Evolutionary conservation across 2,797 vertebrate species (phyloP).

Genomic region (Hoplostethus mediterraneus): DNA sequence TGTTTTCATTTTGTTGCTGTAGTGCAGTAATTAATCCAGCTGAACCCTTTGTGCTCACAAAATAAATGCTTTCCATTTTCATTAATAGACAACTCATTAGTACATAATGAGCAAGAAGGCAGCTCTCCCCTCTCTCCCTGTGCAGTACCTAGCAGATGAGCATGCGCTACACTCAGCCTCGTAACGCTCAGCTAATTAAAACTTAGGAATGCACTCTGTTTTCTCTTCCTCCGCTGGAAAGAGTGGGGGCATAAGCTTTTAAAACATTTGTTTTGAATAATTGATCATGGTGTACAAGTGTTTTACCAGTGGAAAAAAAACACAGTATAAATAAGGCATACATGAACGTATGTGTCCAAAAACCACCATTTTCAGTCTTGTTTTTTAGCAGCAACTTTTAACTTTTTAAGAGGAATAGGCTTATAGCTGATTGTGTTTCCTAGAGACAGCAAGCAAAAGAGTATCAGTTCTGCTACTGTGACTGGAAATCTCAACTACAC

Average conservation of each 20-base stretch:
- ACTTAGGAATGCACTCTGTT: conserved; percentile 58
- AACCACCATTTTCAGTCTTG: background rate
- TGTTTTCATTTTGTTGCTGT: conserved; percentile 84
- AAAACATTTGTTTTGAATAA: conserved; percentile 55
- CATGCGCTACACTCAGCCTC: conserved; percentile 52
- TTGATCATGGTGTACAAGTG: conserved; percentile 41
- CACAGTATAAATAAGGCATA: conserved; percentile 2
- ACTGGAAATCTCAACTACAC: background rate
- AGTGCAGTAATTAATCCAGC: conserved; percentile 88
- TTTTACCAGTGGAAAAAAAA: conserved; percentile 29
- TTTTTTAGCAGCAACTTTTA: background rate
- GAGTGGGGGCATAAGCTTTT: conserved; percentile 38
- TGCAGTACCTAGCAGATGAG: conserved; percentile 68
- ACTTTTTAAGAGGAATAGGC: background rate
- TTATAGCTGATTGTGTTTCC: no score
- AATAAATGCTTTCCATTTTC: conserved; percentile 90
- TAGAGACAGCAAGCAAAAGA: no score
- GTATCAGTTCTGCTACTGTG: no score
- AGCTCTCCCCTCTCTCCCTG: conserved; percentile 69
- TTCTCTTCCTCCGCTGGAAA: conserved; percentile 47
- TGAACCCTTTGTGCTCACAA: conserved; percentile 85
- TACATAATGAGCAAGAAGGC: conserved; percentile 84
- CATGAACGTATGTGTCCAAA: background rate
- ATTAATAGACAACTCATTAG: conserved; percentile 90
- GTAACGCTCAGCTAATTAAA: conserved; percentile 76